Conservation (phyloP, 2,888 invertebrate species). For the Anodontia alba region DNA sequence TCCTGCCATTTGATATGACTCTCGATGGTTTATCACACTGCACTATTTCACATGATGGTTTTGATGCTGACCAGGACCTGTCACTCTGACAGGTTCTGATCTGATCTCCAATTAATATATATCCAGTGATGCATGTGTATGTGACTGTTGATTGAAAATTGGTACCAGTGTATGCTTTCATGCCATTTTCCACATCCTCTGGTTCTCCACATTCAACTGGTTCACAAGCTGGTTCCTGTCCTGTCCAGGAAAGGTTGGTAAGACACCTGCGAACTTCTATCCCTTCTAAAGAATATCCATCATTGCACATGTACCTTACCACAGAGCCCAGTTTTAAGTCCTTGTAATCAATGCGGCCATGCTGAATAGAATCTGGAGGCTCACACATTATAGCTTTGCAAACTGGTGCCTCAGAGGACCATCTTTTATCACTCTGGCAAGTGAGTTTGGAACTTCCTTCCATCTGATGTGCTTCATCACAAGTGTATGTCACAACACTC, state of each 20-base stretch:
- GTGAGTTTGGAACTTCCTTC: constrained; percentile 57
- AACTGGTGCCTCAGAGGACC: constrained; percentile 66
- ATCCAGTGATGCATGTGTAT: constrained; percentile 69
- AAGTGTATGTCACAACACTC: constrained; percentile 66
- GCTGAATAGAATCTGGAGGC: constrained; percentile 68
- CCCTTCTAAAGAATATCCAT: constrained; percentile 78
- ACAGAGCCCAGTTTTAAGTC: constrained; percentile 73
- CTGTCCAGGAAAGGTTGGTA: constrained; percentile 71
- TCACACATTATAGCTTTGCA: constrained; percentile 66
- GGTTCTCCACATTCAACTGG: constrained; percentile 67
- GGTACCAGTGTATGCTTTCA: constrained; percentile 33
- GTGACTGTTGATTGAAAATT: constrained; percentile 54
- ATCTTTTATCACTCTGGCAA: constrained; percentile 71
- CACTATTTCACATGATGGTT: constrained; percentile 66
- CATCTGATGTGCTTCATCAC: constrained; percentile 72
- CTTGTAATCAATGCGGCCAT: constrained; percentile 85
- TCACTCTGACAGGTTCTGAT: constrained; percentile 61
- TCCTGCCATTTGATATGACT: constrained; percentile 66
- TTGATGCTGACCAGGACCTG: constrained; percentile 67
- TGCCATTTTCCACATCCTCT: constrained; percentile 62
- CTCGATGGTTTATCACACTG: constrained; percentile 68
- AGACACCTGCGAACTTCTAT: constrained; percentile 71
- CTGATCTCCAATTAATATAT: constrained; percentile 57
- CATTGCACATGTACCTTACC: constrained; percentile 74
- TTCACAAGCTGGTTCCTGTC: constrained; percentile 63